Base-by-base conservation (phyloP, 2,888 invertebrate species). In the Parapristionchus giblindavisi region DNA sequence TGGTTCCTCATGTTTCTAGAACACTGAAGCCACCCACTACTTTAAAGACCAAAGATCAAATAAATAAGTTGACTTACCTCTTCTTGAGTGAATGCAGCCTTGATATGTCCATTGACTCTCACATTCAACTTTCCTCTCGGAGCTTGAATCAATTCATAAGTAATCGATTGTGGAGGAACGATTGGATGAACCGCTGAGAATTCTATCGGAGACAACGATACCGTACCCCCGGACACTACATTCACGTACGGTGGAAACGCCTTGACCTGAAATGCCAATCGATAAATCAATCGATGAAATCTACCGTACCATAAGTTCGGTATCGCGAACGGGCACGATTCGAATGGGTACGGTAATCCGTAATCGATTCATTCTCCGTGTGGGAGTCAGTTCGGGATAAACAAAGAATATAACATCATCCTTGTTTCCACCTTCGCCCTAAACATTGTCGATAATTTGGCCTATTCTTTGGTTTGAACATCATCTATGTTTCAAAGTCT, bases 331-430 rank as follows among this genome's bases (percentile, higher is more conserved):
- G 17, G 77, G 76, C 6, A 54, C 75, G 14, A 83, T 76, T 4
- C 73, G 72, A 51, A 83, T 78, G 34, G 81, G 81, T 40, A 83
- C 77, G 2, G 78, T 71, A 43, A 83, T 73, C 6, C 83, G 65
- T 3, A 85, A 77, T 54, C 83, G 75, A 76, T 81, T 80, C 11
- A 78, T 77, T 51, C 80, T 32, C 70, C 79, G 75, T 17, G 81
- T 81, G 8, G 81, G 77, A 61, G 85, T 84, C 8, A 80, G 60
- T 6, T 79, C 79, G 0, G 85, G 80, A 63, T 84, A 85, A 17
- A 87, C 80, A 73, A 78, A 79, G 56, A 87, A 78, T 34, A 81
- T 77, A 17, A 87, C 75, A 32, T 80, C 81, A 70, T 87, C 87
- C 21, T 80, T 79, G 17, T 75, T 73, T 4, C 76, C 72, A 27